phyloP scores from a whole-genome alignment of 2,113 vertebrate species.

The Hirundichthys speculiger region DNA sequence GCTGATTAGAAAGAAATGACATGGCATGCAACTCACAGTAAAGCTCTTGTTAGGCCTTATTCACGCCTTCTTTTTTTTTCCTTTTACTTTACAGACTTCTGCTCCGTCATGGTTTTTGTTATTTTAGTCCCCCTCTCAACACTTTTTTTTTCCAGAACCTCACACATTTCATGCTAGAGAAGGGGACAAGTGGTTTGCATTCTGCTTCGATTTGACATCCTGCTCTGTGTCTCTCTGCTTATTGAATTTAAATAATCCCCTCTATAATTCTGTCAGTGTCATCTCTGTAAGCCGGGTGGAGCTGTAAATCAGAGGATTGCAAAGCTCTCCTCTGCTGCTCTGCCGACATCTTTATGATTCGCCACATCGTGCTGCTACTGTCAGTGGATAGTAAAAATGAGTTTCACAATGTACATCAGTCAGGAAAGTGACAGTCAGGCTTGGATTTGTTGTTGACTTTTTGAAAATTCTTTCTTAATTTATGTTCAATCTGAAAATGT shows the following conservation, averaged over 20 bases:
- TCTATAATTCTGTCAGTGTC: conserved; percentile 53
- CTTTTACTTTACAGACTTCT: conserved; percentile 12
- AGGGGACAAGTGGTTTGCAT: conserved; percentile 24
- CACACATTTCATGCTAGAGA: conserved; percentile 4
- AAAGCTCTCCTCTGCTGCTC: conserved; percentile 27
- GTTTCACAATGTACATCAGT: conserved; percentile 42
- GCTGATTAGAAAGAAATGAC: conserved; percentile 25
- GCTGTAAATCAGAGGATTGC: conserved; percentile 50
- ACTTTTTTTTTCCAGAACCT: conserved; percentile 1
- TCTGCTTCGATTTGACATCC: conserved; percentile 44
- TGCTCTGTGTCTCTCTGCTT: conserved; percentile 36
- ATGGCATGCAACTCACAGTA: neutral
- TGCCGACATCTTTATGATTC: conserved; percentile 48
- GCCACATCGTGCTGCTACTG: conserved; percentile 50
- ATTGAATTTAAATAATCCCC: conserved; percentile 60
- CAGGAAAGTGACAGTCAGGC: conserved; percentile 17
- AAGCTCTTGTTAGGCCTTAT: neutral
- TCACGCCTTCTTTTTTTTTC: no score
- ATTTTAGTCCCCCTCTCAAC: conserved; percentile 7
- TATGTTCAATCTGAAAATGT: conserved; percentile 10
- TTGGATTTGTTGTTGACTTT: conserved; percentile 36
- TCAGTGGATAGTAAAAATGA: conserved; percentile 47
- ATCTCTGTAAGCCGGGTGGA: conserved; percentile 27
- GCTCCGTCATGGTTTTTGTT: neutral
- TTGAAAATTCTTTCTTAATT: conserved; percentile 27